Evolutionary conservation across 2,888 invertebrate genomes (phyloP), one percentile per base, ranked within the genome.

Genomic region (Stenoptilia bipunctidactyla): DNA sequence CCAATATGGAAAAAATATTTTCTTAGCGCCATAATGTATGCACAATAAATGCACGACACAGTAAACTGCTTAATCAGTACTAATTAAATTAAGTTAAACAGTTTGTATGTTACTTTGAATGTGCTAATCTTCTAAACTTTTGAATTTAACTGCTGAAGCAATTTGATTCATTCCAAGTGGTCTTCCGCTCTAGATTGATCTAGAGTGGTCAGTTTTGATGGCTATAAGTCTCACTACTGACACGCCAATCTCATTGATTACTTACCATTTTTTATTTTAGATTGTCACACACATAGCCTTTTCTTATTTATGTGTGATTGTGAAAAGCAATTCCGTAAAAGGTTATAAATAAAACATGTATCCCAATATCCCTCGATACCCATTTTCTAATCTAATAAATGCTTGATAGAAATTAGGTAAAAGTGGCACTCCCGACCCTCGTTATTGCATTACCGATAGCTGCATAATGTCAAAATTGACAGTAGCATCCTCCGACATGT

Each of bases 341-440:
- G 66, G 60, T 66, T 61, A 76, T 80, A 80, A 80, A 83, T 82
- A 80, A 82, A 76, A 77, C 79, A 83, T 75, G 43, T 61, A 52
- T 53, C 40, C 56, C 59, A 61, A 67, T 72, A 69, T 70, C 64
- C 66, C 55, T 55, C 66, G 62, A 80, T 79, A 68, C 74, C 70
- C 69, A 67, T 76, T 70, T 66, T 72, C 69, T 79, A 74, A 79
- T 79, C 69, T 70, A 82, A 80, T 83, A 80, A 82, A 82, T 80
- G 75, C 79, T 80, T 80, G 77, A 76, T 80, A 79, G 67, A 77
- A 79, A 77, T 79, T 79, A 77, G 75, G 69, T 70, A 70, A 69
- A 67, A 70, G 67, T 67, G 69, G 67, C 73, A 59, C 70, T 59
- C 70, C 66, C 64, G 43, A 51, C 63, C 55, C 56, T 52, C 53